These are phyloP conservation scores for Machimus atricapillus DNA, from an alignment of 2,888 invertebrate species.

Conservation along the genomic window DNA sequence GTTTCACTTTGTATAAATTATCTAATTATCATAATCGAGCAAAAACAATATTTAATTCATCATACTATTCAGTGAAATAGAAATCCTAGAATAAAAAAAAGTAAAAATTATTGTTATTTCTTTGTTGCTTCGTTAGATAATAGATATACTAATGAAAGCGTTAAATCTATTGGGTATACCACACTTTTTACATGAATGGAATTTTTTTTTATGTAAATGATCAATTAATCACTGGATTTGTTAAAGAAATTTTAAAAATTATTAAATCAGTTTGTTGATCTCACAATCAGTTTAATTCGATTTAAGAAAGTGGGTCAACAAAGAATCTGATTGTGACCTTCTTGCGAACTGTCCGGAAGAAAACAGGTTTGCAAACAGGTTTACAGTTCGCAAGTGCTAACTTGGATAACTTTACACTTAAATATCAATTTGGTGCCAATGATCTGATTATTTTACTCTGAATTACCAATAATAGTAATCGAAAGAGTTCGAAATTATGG, in stretches of 20 bases:
- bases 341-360: neutral
- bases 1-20: no score
- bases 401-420: neutral
- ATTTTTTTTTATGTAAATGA: neutral
- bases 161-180: neutral
- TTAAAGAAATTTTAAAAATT: neutral
- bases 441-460: neutral
- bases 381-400: neutral
- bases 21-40: no score
- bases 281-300: neutral
- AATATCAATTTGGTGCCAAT: neutral
- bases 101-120: no score
- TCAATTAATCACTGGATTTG: neutral
- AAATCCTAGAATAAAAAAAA: no score
- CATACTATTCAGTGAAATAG: no score
- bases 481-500: neutral
- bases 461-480: neutral
- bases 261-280: neutral
- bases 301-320: neutral
- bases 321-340: neutral
- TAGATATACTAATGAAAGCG: no score
- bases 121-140: no score
- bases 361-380: neutral
- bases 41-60: no score
- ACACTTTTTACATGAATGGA: neutral